Conservation (phyloP, 2,113 vertebrate genomes). For the Smithornis capensis region DNA sequence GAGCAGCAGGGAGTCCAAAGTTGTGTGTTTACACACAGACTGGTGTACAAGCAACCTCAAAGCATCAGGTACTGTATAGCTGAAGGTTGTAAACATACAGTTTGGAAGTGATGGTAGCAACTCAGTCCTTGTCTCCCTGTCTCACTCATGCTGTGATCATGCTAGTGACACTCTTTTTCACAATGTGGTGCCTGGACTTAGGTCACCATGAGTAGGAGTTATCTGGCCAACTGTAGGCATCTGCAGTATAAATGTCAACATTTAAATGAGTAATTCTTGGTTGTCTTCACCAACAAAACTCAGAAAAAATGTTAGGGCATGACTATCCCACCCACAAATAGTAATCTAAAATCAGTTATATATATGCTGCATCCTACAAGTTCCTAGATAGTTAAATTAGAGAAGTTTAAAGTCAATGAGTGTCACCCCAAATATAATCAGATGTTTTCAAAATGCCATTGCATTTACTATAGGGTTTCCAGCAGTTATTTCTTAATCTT, state of each 20-base stretch:
- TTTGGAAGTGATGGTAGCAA: neutral
- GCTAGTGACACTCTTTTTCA: neutral
- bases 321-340: neutral
- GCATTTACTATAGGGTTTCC: neutral
- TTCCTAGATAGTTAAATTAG: neutral
- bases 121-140: neutral
- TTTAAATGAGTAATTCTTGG: neutral
- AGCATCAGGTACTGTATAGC: neutral
- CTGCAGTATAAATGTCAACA: neutral
- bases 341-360: neutral
- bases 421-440: neutral
- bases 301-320: neutral
- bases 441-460: neutral
- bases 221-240: neutral
- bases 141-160: neutral
- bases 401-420: neutral
- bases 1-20: neutral
- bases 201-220: neutral
- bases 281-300: neutral
- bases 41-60: neutral
- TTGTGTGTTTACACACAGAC: neutral
- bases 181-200: neutral
- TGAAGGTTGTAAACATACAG: neutral
- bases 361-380: neutral
- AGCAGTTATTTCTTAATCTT: neutral